A percentile compares a stretch with the other conserved stretches of the same genome.
Conservation (phyloP, 1,140 invertebrate species). For the Colletes latitarsis region DNA sequence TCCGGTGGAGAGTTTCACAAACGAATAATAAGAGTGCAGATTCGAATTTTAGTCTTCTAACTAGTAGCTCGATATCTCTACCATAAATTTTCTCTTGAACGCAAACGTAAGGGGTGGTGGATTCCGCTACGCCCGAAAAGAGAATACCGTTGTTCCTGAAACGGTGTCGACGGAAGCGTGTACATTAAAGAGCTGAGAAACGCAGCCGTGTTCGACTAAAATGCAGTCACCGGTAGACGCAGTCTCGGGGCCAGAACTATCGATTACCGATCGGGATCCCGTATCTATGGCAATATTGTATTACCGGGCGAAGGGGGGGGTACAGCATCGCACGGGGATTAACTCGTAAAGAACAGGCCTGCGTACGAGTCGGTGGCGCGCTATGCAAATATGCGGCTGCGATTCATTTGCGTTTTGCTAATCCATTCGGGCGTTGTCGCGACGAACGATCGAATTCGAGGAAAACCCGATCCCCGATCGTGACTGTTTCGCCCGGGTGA, state of each 20-base stretch:
- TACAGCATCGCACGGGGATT: conserved; percentile 25
- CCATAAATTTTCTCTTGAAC: too few species aligned
- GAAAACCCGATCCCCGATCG: not conserved
- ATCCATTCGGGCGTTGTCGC: conserved; percentile 3
- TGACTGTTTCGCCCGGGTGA: not conserved
- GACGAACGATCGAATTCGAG: conserved; percentile 25
- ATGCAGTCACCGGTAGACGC: conserved; percentile 29
- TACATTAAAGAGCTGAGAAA: conserved; percentile 40
- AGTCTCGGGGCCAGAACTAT: conserved; percentile 35
- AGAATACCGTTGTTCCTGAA: conserved; percentile 14
- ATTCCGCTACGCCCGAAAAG: not conserved
- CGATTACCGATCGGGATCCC: conserved; percentile 59
- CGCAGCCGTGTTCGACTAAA: conserved; percentile 40
- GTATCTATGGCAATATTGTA: conserved; percentile 56
- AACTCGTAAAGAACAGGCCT: conserved; percentile 38
- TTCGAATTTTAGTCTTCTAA: too few species aligned
- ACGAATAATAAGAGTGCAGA: too few species aligned
- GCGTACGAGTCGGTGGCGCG: conserved; percentile 22
- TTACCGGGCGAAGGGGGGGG: conserved; percentile 17
- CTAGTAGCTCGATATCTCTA: too few species aligned
- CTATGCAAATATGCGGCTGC: not conserved
- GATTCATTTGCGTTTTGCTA: conserved; percentile 14
- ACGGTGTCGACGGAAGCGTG: not conserved
- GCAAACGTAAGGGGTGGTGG: too few species aligned
- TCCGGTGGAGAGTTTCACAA: too few species aligned